Evolutionary conservation across 2,113 vertebrate species (phyloP).

Genomic region (Phylloscopus whistleri): DNA sequence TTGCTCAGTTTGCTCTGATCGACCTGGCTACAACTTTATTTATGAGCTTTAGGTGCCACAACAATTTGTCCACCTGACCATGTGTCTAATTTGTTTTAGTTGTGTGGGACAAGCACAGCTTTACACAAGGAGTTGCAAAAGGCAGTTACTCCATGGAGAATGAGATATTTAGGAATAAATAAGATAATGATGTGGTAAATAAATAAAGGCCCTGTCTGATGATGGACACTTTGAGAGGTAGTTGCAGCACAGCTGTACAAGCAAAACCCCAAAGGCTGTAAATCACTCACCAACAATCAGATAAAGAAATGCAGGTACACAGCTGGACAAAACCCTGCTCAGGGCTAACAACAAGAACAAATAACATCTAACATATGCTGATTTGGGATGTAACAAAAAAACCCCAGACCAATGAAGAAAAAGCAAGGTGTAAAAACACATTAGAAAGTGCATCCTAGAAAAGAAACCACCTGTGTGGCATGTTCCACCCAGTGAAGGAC

Average conservation of each 20-base stretch:
- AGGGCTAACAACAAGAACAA: not conserved
- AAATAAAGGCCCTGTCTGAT: not conserved
- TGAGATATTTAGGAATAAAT: not conserved
- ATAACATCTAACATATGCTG: not conserved
- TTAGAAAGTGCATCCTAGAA: not conserved
- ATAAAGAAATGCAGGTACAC: not conserved
- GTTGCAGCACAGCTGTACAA: not conserved
- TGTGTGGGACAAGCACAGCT: not conserved
- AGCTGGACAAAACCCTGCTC: not conserved
- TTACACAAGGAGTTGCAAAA: not conserved
- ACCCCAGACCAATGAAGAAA: not conserved
- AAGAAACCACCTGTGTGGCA: not conserved
- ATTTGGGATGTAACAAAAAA: not conserved
- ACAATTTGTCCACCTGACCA: not conserved
- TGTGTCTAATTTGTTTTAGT: not conserved
- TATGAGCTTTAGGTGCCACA: not conserved
- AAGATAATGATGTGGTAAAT: not conserved
- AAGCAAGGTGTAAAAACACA: not conserved
- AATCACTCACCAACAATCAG: not conserved
- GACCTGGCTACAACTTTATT: not conserved
- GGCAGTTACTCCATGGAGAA: not conserved
- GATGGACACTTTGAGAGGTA: accelerated
- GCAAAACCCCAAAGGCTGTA: not conserved
- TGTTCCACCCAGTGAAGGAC: not conserved
- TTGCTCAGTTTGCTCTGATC: not conserved